A percentile compares a stretch with the other conserved stretches of the same genome.
These are phyloP conservation scores for silkworm (Bombyx mori) DNA, from an alignment of 1,140 invertebrate genomes.

Conservation along the genomic window DNA sequence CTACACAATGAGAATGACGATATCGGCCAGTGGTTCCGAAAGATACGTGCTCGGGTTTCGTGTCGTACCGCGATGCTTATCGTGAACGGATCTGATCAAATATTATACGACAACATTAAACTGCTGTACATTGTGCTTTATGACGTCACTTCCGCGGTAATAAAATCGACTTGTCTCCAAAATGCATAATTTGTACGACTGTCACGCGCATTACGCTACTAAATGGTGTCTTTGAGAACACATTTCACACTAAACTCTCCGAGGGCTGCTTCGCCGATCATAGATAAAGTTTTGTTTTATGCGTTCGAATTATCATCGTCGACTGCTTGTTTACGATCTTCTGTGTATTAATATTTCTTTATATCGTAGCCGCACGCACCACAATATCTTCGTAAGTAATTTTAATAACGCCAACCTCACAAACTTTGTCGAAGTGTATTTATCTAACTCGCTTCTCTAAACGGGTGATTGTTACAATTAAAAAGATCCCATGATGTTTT, in stretches of 20 bases:
- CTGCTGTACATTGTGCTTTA: constrained; percentile 56
- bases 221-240: constrained; percentile 65
- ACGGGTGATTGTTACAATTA: constrained; percentile 18
- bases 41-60: constrained; percentile 22
- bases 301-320: constrained; percentile 56
- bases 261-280: constrained; percentile 41
- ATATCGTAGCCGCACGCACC: constrained; percentile 42
- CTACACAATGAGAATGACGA: no score
- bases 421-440: constrained; percentile 4
- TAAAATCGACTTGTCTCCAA: constrained; percentile 66
- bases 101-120: constrained; percentile 62
- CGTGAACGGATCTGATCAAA: constrained; percentile 44
- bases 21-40: no score
- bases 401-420: constrained; percentile 12
- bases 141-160: constrained; percentile 65
- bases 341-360: constrained; percentile 57
- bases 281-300: constrained; percentile 68
- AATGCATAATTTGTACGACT: constrained; percentile 67
- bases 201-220: constrained; percentile 64
- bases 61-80: constrained; percentile 39
- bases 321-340: constrained; percentile 51
- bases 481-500: constrained; percentile 26
- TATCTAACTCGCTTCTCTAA: constrained; percentile 12
- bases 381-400: constrained; percentile 9
- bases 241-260: constrained; percentile 64